Percentiles rank a stretch among this genome's conserved stretches.
Conservation (phyloP, 2,888 invertebrate species). For the Rhorus exstirpatorius region DNA sequence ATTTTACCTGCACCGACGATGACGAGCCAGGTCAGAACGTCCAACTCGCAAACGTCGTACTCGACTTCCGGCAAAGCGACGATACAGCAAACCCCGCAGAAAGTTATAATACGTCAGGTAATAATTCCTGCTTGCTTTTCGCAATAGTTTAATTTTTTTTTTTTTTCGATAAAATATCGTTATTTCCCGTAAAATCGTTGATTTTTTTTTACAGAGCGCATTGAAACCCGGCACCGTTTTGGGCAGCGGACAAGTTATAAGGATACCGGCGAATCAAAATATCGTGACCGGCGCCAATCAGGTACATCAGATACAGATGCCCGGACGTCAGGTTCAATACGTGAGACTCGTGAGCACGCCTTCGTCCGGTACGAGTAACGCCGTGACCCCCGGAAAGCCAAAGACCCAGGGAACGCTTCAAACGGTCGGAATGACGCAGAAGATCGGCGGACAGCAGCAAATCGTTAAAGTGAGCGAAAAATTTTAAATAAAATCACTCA, state of each 20-base stretch:
- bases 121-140: background rate
- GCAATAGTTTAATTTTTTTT: background rate
- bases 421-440: conserved; percentile 83
- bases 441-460: conserved; percentile 82
- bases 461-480: conserved; percentile 81
- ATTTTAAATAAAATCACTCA: background rate
- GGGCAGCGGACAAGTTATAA: conserved; percentile 86
- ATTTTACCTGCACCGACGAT: conserved; percentile 89
- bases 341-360: conserved; percentile 90
- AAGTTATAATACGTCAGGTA: conserved; percentile 87
- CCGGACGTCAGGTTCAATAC: conserved; percentile 91
- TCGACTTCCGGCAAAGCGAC: conserved; percentile 79
- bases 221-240: conserved; percentile 84
- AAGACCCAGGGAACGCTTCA: conserved; percentile 81
- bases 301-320: conserved; percentile 91
- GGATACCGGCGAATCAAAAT: conserved; percentile 86
- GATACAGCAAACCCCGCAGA: conserved; percentile 86
- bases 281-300: conserved; percentile 86
- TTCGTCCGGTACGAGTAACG: conserved; percentile 83
- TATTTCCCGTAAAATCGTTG: background rate
- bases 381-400: conserved; percentile 83
- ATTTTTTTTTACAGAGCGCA: conserved; percentile 78
- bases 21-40: conserved; percentile 79
- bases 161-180: background rate
- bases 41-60: conserved; percentile 79